Base-by-base conservation (phyloP, 2,888 invertebrate species). In the Rutpela maculata region DNA sequence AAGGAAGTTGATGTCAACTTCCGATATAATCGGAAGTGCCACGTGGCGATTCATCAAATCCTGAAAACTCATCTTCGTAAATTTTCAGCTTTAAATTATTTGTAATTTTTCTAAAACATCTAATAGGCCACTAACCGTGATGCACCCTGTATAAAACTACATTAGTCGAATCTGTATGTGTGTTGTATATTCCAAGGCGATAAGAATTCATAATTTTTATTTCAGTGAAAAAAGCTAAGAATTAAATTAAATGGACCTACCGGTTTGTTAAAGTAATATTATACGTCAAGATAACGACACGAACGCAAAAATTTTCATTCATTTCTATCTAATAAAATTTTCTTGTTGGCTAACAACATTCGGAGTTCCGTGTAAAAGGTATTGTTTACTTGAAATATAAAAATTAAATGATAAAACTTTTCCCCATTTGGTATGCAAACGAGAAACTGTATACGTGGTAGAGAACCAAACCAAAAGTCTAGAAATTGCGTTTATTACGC, bases 361-460 rank as follows among this genome's bases (percentile, higher is more conserved):
- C n/a, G n/a, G 6, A 50, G n/a, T 50, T 50, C 15, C n/a, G n/a
- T n/a, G n/a, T n/a, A 50, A 0, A 50, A 50, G 15, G 12, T 50
- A 15, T 43, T 43, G 11, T 43, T 43, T 43, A 43, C 12, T 43
- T n/a, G 7, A 50, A 50, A n/a, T n/a, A n/a, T n/a, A n/a, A n/a
- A n/a, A 50, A 50, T 50, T 50, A 50, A n/a, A 50, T 50, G 3
- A 50, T 50, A 50, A n/a, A 50, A 50, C 50, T 50, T 43, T 50
- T n/a, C 7, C 50, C 1, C 50, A 50, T 50, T 50, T 50, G n/a
- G 50, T 50, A 50, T 50, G 50, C n/a, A 50, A 15, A 50, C 12
- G 50, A 50, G 50, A 50, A n/a, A 50, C n/a, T 0, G 50, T 50
- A 35, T 35, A 50, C 43, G 12, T 50, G 50, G 6, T 17, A 6